phyloP scores from a whole-genome alignment of 2,888 invertebrate genomes.

The Luperina nickerlii region DNA sequence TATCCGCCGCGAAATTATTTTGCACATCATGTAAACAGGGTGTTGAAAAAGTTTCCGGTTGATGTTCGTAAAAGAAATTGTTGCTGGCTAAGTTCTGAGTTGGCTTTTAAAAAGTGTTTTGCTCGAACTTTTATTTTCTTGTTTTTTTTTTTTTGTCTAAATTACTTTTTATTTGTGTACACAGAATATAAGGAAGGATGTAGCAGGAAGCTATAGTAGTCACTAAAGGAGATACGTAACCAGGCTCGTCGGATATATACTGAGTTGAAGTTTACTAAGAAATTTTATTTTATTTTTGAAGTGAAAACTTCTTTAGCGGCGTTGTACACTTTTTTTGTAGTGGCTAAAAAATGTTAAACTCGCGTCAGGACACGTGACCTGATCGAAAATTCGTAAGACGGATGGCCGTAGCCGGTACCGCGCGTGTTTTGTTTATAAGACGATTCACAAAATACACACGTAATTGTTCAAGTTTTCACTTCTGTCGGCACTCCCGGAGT shows the following conservation, averaged over 20 bases:
- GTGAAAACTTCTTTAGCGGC: too few relatives aligned
- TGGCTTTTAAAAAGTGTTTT: constrained; percentile 35
- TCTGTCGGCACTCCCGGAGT: too few relatives aligned
- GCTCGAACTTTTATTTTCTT: neutral
- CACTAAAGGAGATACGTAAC: neutral
- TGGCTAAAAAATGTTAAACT: too few relatives aligned
- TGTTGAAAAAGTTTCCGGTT: constrained; percentile 25
- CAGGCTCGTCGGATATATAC: neutral
- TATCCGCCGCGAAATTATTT: constrained; percentile 19
- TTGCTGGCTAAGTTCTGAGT: constrained; percentile 29
- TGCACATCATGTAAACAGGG: constrained; percentile 40
- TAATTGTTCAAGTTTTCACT: too few relatives aligned
- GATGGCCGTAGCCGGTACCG: too few relatives aligned
- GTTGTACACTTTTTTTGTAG: too few relatives aligned
- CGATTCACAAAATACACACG: too few relatives aligned
- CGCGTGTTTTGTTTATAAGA: too few relatives aligned
- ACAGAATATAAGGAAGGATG: neutral
- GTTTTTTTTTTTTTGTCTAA: neutral
- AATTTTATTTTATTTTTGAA: too few relatives aligned
- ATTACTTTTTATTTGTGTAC: constrained; percentile 19
- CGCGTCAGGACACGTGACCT: too few relatives aligned
- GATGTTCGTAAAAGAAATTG: constrained; percentile 33
- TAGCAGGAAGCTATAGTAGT: neutral
- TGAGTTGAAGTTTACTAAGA: neutral
- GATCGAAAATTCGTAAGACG: too few relatives aligned